Evolutionary conservation across 2,113 vertebrate genomes (phyloP).

Genomic region (Heterochromis multidens): DNA sequence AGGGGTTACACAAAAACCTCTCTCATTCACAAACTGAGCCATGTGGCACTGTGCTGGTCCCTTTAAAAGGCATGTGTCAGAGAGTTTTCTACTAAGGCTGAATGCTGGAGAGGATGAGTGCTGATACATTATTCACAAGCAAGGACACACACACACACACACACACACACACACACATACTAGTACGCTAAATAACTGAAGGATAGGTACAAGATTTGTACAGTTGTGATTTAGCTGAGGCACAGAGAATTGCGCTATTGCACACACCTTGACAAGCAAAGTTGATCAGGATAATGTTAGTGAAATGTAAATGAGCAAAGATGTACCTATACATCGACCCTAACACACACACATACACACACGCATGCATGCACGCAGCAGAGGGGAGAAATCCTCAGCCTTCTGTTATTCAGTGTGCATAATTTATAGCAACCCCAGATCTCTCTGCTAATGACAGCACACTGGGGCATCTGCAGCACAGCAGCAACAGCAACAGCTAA

Average conservation of each 20-base stretch:
- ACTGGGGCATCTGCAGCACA: conserved; percentile 73
- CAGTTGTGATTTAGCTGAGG: neutral
- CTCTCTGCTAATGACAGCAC: conserved; percentile 73
- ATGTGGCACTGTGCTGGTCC: conserved; percentile 44
- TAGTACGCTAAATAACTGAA: conserved; percentile 31
- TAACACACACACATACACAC: neutral
- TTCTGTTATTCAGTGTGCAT: conserved; percentile 75
- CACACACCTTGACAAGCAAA: neutral
- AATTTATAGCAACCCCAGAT: conserved; percentile 78
- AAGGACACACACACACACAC: conserved; percentile 41
- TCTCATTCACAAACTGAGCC: conserved; percentile 65
- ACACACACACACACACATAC: conserved; percentile 5
- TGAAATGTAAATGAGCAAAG: neutral
- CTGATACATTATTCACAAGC: conserved; percentile 67
- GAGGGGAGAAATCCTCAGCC: conserved; percentile 66
- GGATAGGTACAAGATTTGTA: conserved; percentile 37
- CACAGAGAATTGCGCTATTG: neutral
- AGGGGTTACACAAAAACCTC: conserved; percentile 16
- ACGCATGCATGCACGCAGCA: conserved; percentile 20
- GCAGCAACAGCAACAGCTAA: conserved; percentile 65
- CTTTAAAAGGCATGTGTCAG: conserved; percentile 60
- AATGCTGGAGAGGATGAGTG: conserved; percentile 55
- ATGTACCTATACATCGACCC: neutral
- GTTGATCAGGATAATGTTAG: conserved; percentile 33
- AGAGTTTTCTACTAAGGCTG: conserved; percentile 58